Evolutionary conservation across 1,140 invertebrate genomes (phyloP), one percentile per base, ranked within the genome.

Genomic region (Drosophila kepulauana): DNA sequence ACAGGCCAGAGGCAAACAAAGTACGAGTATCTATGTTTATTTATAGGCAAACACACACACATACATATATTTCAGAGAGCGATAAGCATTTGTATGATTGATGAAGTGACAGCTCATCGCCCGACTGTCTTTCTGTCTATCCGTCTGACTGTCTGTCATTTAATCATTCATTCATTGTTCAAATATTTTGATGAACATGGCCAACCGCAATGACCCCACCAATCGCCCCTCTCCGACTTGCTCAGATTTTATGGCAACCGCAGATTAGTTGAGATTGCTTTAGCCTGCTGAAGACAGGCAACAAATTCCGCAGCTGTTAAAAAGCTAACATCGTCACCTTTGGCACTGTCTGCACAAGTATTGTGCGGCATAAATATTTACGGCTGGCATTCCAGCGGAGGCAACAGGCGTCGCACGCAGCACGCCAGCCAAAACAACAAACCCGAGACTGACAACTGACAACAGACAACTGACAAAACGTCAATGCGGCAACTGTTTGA

Each of bases 401-500:
- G 57, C 71, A 69, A 69, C 48, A 74, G 59, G 68, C 68, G 51
- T 58, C 67, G 28, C 28, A 33, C 28, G 49, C 49, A 20, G 45
- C 48, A 54, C 48, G 38, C 30, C 28, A 61, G 10, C 46, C 46
- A 33, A 7, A 38, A 38, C 35, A 38, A 38, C 4, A 41, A 30
- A 1, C 30, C 13, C 16, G 49, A 25, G 20, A 45, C 45, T 6
- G 46, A 28, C 16, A 58, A 45, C 43, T 15, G 43, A 15, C 13
- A 35, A 43, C 35, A 51, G 73, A 57, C 79, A 64, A 46, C 81
- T 73, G 81, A 79, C 81, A 65, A 81, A 87, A 87, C 81, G 85
- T 89, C 85, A 88, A 88, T 89, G 85, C 89, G 80, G 81, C 85
- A 84, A 89, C 78, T 88, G 84, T 88, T 89, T 88, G 84, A 84